phyloP scores from a whole-genome alignment of 1,140 invertebrate genomes.

The Aphaenogaster rudis region DNA sequence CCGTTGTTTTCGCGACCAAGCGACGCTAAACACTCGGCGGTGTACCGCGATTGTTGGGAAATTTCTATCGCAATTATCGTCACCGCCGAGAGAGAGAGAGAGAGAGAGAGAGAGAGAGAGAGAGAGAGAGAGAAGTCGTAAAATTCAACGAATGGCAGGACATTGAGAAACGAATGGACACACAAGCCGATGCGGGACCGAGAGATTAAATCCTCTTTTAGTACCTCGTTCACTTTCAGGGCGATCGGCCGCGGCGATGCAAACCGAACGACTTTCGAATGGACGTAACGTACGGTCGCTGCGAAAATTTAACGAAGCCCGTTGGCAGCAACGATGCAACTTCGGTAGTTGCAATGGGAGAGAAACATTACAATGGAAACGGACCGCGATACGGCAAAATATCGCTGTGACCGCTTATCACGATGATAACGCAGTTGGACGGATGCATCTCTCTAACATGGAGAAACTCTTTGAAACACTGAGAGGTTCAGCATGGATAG shows the following conservation, averaged over 20 bases:
- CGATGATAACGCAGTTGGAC: conserved; percentile 61
- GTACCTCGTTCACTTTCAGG: conserved; percentile 45
- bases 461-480: conserved; percentile 8
- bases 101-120: background rate
- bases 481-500: background rate
- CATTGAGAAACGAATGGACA: conserved; percentile 42
- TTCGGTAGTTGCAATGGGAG: conserved; percentile 51
- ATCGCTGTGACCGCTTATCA: conserved; percentile 67
- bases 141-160: conserved; percentile 19
- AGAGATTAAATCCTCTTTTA: conserved; percentile 61
- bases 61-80: conserved; percentile 57
- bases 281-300: conserved; percentile 54
- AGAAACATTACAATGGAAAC: conserved; percentile 47
- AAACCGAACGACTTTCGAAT: conserved; percentile 56
- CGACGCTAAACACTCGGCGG: conserved; percentile 44
- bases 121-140: conserved; percentile 19
- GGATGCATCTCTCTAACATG: background rate
- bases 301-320: conserved; percentile 73
- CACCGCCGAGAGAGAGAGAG: background rate
- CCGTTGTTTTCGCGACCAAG: conserved; percentile 44
- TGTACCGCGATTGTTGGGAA: background rate
- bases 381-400: conserved; percentile 61
- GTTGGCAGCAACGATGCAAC: conserved; percentile 57
- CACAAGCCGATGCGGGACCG: conserved; percentile 12
- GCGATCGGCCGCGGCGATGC: background rate